These are phyloP conservation scores for Slavum lentiscoides DNA, from an alignment of 2,888 invertebrate species.

Conservation along the genomic window DNA sequence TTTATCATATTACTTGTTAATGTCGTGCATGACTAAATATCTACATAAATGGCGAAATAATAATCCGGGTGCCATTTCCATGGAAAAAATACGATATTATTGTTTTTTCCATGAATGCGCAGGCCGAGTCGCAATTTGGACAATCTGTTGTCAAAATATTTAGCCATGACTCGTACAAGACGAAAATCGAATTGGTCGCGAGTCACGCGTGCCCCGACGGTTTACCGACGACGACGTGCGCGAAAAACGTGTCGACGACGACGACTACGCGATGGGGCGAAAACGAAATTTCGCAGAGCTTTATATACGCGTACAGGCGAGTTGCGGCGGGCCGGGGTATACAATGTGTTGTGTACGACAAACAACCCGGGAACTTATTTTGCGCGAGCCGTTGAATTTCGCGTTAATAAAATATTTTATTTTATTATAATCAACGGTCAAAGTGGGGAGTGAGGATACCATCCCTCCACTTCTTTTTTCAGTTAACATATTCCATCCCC, in stretches of 20 bases:
- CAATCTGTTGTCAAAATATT: not conserved
- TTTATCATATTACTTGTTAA: too few species aligned
- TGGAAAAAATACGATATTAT: too few species aligned
- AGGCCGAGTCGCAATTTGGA: too few species aligned
- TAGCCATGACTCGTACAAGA: not conserved
- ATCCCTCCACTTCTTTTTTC: too few species aligned
- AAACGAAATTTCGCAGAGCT: not conserved
- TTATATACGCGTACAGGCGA: not conserved
- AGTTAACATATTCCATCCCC: too few species aligned
- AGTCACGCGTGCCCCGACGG: not conserved
- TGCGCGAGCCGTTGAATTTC: not conserved
- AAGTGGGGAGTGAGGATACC: too few species aligned
- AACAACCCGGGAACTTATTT: not conserved
- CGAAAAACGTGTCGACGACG: not conserved
- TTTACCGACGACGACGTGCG: not conserved
- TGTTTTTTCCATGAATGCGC: too few species aligned
- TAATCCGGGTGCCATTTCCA: too few species aligned
- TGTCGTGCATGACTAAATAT: too few species aligned
- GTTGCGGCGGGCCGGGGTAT: not conserved
- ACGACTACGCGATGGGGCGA: not conserved
- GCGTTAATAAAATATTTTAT: not conserved
- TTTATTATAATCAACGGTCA: too few species aligned
- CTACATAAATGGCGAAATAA: too few species aligned
- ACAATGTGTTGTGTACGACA: too few species aligned
- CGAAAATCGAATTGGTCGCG: constrained; percentile 1